A percentile compares a stretch with the other conserved stretches of the same genome.
These are phyloP conservation scores for Phyllotreta cruciferae DNA, from an alignment of 2,888 invertebrate genomes.

Conservation along the genomic window DNA sequence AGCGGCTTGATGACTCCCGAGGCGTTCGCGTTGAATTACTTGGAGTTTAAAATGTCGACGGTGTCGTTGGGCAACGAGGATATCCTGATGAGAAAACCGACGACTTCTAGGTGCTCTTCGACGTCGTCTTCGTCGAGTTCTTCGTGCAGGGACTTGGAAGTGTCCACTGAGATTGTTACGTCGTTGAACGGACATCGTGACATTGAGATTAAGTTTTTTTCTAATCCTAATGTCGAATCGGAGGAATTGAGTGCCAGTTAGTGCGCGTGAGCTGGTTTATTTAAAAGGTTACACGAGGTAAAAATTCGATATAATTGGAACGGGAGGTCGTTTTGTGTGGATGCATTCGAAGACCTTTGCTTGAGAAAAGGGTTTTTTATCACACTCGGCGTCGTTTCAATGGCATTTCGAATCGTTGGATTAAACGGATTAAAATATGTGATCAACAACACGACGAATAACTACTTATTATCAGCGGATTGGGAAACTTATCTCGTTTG, in stretches of 20 bases:
- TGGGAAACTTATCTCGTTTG: neutral
- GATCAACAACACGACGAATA: too few species aligned
- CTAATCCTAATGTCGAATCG: conserved; percentile 57
- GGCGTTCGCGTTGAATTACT: conserved; percentile 17
- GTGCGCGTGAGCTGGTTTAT: conserved; percentile 18
- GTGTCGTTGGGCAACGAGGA: conserved; percentile 48
- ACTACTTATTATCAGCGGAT: neutral
- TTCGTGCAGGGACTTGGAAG: conserved; percentile 66
- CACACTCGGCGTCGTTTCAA: too few species aligned
- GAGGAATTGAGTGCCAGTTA: conserved; percentile 15
- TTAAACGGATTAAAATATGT: too few species aligned
- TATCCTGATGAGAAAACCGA: conserved; percentile 30
- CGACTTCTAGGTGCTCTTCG: conserved; percentile 20
- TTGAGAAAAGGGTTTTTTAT: too few species aligned
- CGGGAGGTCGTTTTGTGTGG: neutral
- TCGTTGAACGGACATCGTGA: conserved; percentile 80
- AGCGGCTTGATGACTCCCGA: neutral
- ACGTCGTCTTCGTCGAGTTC: conserved; percentile 44
- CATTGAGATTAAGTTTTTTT: conserved; percentile 80
- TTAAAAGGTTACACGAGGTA: conserved; percentile 4
- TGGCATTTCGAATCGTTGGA: too few species aligned
- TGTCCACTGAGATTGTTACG: conserved; percentile 80
- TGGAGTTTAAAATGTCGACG: conserved; percentile 48
- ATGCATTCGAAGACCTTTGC: neutral
- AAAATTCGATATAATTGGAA: too few species aligned